These are phyloP conservation scores for Montipora capricornis DNA, from an alignment of 64 coral and sea anemone species.

Conservation along the genomic window DNA sequence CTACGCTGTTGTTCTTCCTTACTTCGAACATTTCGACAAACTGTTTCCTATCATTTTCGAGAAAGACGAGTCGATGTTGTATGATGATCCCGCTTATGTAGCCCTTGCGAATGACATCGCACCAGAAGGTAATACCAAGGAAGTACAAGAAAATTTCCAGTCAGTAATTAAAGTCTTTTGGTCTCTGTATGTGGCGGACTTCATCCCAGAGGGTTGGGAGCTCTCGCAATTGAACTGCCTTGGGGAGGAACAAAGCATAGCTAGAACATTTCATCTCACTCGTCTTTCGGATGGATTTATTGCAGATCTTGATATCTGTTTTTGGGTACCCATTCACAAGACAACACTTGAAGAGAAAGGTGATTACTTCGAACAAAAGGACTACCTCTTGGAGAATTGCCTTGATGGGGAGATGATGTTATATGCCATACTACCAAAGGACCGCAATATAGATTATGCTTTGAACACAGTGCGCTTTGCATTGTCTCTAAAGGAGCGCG, in stretches of 20 bases:
- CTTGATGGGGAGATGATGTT: constrained; percentile 39
- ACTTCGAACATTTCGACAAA: constrained; percentile 57
- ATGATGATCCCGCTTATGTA: constrained; percentile 42
- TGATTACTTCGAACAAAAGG: not conserved
- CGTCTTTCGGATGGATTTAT: constrained; percentile 37
- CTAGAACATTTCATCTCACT: constrained; percentile 41
- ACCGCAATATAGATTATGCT: not conserved
- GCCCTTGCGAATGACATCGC: constrained; percentile 28
- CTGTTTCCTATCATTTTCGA: constrained; percentile 58
- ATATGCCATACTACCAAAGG: constrained; percentile 38
- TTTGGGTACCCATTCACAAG: constrained; percentile 42
- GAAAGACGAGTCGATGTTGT: constrained; percentile 51
- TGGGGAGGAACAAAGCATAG: constrained; percentile 43
- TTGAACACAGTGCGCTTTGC: constrained; percentile 38
- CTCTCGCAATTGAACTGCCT: constrained; percentile 40
- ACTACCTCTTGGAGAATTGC: constrained; percentile 44
- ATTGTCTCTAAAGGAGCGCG: constrained; percentile 49
- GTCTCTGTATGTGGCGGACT: constrained; percentile 43
- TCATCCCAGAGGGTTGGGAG: constrained; percentile 61
- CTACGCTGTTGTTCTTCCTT: constrained; percentile 66
- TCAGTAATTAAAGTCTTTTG: constrained; percentile 9
- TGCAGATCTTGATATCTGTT: constrained; percentile 39
- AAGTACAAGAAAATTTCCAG: constrained; percentile 44
- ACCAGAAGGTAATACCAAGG: not conserved
- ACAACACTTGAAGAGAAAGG: not conserved